phyloP scores from a whole-genome alignment of 1,140 invertebrate species.

The Pinna nobilis region DNA sequence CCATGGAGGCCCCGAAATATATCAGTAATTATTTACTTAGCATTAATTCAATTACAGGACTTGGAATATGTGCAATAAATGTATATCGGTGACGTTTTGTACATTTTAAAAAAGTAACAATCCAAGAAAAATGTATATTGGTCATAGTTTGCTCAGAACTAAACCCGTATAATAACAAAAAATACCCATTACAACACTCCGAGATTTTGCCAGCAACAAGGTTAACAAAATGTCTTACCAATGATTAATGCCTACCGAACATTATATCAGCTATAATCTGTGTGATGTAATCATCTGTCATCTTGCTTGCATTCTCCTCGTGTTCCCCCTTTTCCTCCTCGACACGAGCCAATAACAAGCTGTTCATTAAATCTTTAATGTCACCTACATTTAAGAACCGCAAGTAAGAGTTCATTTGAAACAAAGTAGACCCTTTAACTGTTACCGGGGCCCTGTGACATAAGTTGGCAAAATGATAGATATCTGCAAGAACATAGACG shows the following conservation, averaged over 20 bases:
- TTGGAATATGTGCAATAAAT: too few relatives aligned
- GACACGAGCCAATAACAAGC: background rate
- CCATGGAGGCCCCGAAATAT: too few relatives aligned
- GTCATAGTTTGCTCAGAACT: background rate
- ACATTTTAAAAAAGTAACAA: too few relatives aligned
- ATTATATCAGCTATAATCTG: background rate
- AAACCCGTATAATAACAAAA: background rate
- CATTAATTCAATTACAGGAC: too few relatives aligned
- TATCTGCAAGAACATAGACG: too few relatives aligned
- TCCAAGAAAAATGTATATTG: background rate
- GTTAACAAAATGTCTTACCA: background rate
- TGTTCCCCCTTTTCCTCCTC: background rate
- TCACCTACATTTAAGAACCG: background rate
- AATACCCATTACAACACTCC: background rate
- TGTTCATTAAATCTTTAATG: background rate
- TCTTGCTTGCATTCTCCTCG: background rate
- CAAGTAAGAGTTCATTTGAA: too few relatives aligned
- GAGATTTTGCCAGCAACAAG: background rate
- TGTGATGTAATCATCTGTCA: background rate
- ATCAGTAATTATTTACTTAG: too few relatives aligned
- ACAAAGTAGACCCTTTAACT: too few relatives aligned
- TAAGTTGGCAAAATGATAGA: too few relatives aligned
- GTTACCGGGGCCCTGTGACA: too few relatives aligned
- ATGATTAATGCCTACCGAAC: background rate
- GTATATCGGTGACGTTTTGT: too few relatives aligned